Evolutionary conservation across 1,140 invertebrate genomes (phyloP), one percentile per base, ranked within the genome.

Genomic region (Drosophila novamexicana): DNA sequence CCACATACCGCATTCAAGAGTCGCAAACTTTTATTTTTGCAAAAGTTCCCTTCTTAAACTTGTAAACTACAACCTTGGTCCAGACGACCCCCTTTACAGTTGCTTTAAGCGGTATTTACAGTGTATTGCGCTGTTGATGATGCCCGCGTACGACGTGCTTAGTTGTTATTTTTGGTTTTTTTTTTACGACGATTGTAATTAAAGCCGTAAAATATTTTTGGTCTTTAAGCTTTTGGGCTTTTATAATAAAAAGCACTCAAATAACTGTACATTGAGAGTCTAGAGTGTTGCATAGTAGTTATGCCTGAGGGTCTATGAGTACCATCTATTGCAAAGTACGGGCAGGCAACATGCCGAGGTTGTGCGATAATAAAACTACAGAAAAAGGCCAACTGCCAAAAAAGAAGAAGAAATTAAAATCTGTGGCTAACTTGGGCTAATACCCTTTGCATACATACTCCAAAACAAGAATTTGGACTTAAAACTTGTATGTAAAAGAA

Each of bases 201-300:
- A 75, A 78, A 71, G 73, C 57, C 74, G 71, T 74, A 69, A 67
- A 77, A 64, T 40, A 70, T 62, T 77, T 62, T 74, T 63, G 53
- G 69, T 66, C 53, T 75, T 77, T 62, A 70, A 75, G 61, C 54
- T 65, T 75, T 63, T 59, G 22, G 54, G 42, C 42, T 61, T 76
- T 49, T 66, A 66, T 56, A 47, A 47, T 64, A 54, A 61, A 72
- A 59, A 71, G 62, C 68, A 76, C 74, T 66, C 56, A 72, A 66
- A 49, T 66, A 65, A 75, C 68, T 68, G 65, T 68, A 68, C 40
- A 37, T 37, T 4, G 9, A 61, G 57, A 53, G 56, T 18, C 49
- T 29, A 40, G 45, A 39, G 40, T 65, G 68, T 53, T 59, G 57
- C 44, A 50, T 63, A 57, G 62, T 22, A 52, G 22, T n/a, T 47